Conservation (phyloP, 2,113 vertebrate species). For the Platichthys flesus region DNA sequence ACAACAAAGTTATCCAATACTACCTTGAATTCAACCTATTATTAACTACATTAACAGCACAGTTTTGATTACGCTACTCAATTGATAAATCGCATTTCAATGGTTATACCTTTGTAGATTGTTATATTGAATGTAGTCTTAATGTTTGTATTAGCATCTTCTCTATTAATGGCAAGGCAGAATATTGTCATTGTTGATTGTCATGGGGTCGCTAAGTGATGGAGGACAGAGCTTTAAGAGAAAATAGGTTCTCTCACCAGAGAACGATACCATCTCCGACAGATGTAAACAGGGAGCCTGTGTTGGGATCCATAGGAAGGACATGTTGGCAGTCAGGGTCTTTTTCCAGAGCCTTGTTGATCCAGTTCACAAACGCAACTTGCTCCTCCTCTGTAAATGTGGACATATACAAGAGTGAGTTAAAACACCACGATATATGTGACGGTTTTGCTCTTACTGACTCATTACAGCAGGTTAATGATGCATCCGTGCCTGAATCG, state of each 20-base stretch:
- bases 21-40: not conserved
- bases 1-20: not conserved
- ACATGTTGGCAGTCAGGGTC: slow-evolving; percentile 92
- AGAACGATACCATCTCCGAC: slow-evolving; percentile 94
- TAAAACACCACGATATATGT: not conserved
- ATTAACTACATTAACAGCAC: not conserved
- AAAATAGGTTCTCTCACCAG: slow-evolving; percentile 85
- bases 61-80: no score
- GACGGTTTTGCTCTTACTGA: not conserved
- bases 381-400: slow-evolving; percentile 92
- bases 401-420: not conserved
- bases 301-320: slow-evolving; percentile 94
- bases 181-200: no score
- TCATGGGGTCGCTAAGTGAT: no score
- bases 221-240: not conserved
- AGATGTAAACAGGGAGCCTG: slow-evolving; percentile 90
- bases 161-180: no score
- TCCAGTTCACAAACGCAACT: slow-evolving; percentile 98
- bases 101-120: not conserved
- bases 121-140: not conserved
- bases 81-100: no score
- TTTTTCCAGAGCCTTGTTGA: slow-evolving; percentile 95
- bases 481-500: slow-evolving; percentile 8
- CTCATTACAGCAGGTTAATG: slow-evolving; percentile 8
- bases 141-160: no score